Evolutionary conservation across 2,797 vertebrate species (phyloP).

Genomic region (Acropternis orthonyx): DNA sequence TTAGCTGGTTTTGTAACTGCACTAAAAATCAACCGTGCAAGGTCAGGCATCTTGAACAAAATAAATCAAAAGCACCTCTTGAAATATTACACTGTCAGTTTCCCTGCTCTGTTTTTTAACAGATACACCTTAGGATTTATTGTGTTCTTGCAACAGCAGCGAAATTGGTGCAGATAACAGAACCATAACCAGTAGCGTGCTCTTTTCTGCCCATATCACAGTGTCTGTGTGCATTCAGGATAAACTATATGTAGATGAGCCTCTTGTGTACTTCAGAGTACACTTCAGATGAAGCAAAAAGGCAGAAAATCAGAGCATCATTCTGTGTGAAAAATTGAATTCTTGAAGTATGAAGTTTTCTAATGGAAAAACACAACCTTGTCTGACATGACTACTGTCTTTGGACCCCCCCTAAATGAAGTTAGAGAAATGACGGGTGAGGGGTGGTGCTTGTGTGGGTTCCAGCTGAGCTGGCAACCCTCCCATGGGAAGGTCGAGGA

Average conservation of each 20-base stretch:
- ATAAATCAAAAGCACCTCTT: background rate
- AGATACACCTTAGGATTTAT: background rate
- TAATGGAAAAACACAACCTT: background rate
- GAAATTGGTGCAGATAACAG: background rate
- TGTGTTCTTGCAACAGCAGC: background rate
- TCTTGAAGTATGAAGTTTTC: background rate
- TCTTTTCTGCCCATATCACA: accelerated
- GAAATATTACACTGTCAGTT: background rate
- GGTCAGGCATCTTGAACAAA: background rate
- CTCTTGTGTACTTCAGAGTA: background rate
- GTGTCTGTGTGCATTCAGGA: background rate
- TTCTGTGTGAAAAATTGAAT: background rate
- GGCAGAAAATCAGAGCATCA: background rate
- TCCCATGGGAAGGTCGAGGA: background rate
- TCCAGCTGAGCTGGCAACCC: background rate
- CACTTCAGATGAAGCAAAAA: background rate
- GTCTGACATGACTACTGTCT: background rate
- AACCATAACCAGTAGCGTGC: accelerated
- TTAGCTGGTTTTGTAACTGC: background rate
- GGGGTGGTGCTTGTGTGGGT: accelerated
- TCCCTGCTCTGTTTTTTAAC: background rate
- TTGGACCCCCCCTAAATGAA: background rate
- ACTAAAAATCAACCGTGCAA: background rate
- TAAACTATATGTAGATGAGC: background rate
- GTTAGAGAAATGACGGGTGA: background rate